These are phyloP conservation scores for Spilarctia lutea DNA, from an alignment of 2,888 invertebrate genomes.

Conservation along the genomic window DNA sequence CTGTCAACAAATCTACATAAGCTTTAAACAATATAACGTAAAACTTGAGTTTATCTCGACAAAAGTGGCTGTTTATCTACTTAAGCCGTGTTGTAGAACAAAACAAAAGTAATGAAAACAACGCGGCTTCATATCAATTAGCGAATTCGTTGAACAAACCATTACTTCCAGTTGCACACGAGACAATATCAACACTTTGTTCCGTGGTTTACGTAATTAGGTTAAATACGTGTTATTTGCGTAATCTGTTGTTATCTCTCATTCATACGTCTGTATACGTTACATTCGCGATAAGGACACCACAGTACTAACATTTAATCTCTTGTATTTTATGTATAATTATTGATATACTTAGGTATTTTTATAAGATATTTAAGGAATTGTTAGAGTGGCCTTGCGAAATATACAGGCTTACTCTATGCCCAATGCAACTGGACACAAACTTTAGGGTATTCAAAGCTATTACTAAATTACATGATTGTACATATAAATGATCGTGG, in stretches of 20 bases:
- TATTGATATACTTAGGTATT: neutral
- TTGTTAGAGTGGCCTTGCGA: neutral
- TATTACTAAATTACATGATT: neutral
- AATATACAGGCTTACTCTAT: too few relatives aligned
- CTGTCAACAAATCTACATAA: neutral
- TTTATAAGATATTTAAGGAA: neutral
- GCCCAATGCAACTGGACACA: neutral
- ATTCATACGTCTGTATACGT: slow-evolving; percentile 53
- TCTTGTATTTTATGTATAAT: neutral
- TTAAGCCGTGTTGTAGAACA: slow-evolving; percentile 38
- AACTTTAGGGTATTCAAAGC: neutral
- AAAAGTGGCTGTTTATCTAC: slow-evolving; percentile 36
- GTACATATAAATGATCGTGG: slow-evolving; percentile 26
- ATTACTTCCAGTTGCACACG: slow-evolving; percentile 41
- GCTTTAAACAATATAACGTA: neutral
- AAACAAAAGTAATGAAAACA: slow-evolving; percentile 44
- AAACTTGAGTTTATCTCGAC: slow-evolving; percentile 42
- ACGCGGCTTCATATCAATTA: slow-evolving; percentile 44
- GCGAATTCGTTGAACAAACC: slow-evolving; percentile 40
- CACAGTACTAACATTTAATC: slow-evolving; percentile 35
- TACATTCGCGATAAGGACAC: slow-evolving; percentile 61
- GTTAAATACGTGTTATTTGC: slow-evolving; percentile 39
- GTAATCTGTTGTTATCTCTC: slow-evolving; percentile 55
- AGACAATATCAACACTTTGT: slow-evolving; percentile 49
- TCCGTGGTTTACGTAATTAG: slow-evolving; percentile 42